Percentiles rank a stretch among this genome's conserved stretches.
These are phyloP conservation scores for Tetragonisca angustula DNA, from an alignment of 2,888 invertebrate species.

Conservation along the genomic window DNA sequence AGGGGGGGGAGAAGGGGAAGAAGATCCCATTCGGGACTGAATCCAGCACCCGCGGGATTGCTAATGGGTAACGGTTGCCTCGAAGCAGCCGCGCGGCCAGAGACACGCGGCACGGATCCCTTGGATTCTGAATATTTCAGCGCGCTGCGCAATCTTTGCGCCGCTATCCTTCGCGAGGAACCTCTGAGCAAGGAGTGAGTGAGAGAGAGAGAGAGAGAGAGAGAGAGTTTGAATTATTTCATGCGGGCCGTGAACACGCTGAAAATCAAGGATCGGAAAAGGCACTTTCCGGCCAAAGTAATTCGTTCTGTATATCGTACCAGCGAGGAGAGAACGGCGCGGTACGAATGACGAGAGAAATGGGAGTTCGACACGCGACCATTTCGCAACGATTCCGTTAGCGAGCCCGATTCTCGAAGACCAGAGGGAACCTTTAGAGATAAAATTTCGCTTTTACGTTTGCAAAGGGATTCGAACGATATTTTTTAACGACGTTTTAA, in stretches of 20 bases:
- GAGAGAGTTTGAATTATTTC: conserved; percentile 63
- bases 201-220: neutral
- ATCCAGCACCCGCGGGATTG: conserved; percentile 36
- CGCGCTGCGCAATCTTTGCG: conserved; percentile 51
- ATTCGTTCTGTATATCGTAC: conserved; percentile 40
- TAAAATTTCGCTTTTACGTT: neutral
- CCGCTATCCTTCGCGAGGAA: conserved; percentile 30
- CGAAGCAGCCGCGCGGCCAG: conserved; percentile 10
- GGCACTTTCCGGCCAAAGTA: conserved; percentile 49
- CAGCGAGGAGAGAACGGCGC: neutral
- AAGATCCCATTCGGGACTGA: conserved; percentile 34
- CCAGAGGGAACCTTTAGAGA: neutral
- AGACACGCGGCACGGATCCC: conserved; percentile 18
- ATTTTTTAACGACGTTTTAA: neutral
- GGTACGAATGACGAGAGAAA: conserved; percentile 24
- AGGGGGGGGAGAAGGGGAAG: neutral
- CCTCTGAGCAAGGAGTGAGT: neutral
- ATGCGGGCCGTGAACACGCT: conserved; percentile 42
- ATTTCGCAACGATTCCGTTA: conserved; percentile 34
- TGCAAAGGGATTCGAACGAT: neutral
- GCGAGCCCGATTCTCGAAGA: conserved; percentile 18
- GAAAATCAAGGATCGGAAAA: conserved; percentile 49
- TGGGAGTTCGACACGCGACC: conserved; percentile 41
- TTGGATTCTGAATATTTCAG: conserved; percentile 58
- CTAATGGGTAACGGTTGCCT: conserved; percentile 24